A percentile compares a stretch with the other conserved stretches of the same genome.
phyloP scores from a whole-genome alignment of 2,113 vertebrate species.

The Clupea harengus region DNA sequence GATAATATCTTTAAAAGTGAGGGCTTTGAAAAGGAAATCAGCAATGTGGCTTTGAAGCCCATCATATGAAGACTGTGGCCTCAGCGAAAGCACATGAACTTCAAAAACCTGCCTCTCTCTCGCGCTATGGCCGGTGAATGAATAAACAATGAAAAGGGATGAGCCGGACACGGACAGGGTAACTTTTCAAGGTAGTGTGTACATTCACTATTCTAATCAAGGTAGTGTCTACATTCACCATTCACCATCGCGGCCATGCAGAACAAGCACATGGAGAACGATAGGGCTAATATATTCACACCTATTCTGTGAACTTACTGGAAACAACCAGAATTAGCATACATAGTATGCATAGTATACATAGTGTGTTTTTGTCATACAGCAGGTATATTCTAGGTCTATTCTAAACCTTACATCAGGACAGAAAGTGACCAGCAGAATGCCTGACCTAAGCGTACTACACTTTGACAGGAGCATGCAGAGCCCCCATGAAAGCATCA shows the following conservation, averaged over 20 bases:
- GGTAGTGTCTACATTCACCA: background rate
- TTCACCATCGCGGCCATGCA: background rate
- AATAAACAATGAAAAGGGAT: slow-evolving; percentile 59
- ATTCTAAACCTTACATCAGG: too few relatives aligned
- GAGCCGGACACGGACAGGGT: slow-evolving; percentile 30
- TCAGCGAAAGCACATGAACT: slow-evolving; percentile 32
- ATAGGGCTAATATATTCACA: too few relatives aligned
- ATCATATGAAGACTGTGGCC: background rate
- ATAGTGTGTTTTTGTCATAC: too few relatives aligned
- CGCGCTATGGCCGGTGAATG: slow-evolving; percentile 49
- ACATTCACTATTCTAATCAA: background rate
- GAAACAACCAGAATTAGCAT: too few relatives aligned
- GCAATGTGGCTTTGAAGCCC: background rate
- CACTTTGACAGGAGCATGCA: too few relatives aligned
- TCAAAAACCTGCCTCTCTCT: slow-evolving; percentile 39
- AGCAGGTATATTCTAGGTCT: too few relatives aligned
- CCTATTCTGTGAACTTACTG: too few relatives aligned
- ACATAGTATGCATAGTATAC: too few relatives aligned
- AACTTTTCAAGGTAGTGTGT: background rate
- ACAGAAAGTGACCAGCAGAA: too few relatives aligned
- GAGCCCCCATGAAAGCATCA: background rate
- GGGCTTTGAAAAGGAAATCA: slow-evolving; percentile 25
- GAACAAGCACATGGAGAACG: background rate
- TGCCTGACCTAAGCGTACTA: background rate
- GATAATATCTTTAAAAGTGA: slow-evolving; percentile 32